Base-by-base conservation (phyloP, 2,797 vertebrate species). In the Centropyge bicolor region DNA sequence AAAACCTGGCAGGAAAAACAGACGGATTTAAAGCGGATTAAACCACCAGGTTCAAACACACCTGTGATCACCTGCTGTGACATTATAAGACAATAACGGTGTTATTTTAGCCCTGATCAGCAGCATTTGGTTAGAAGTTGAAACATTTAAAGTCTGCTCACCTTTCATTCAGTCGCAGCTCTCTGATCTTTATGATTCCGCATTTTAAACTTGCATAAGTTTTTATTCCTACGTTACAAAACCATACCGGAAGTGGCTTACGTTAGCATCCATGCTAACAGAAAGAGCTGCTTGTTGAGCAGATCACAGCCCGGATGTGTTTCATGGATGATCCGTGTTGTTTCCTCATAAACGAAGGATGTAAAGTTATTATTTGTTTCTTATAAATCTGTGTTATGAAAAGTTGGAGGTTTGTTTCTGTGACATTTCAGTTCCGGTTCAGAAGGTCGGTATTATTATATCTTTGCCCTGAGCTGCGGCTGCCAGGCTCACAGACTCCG, bases 191-290 rank as follows among this genome's bases (percentile, higher is more conserved):
- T 11, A 12, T 49, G 24, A 51, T 12, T 36, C 41, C 56, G 40
- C 46, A 51, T 35, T 12, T 3, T 5, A 31, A 38, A 31, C 51
- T 89, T 91, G 20, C 79, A 70, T 78, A 89, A 93, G 4, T 78
- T 63, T 35, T 63, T 41, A 52, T 61, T 31, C 12, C 57, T 19
- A 2, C 3, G 48, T 92, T 93, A 93, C 64, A 84, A 91, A 93
- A 93, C 87, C 3, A 22, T 19, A 45, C 81, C 24, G 89, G 84
- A 88, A 90, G 84, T 79, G 52, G n/a, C 54, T 35, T 1, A 43
- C 2, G 48, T 27, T 38, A 82, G 38, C 43, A 3, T 2, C 6
- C 11, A 22, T 22, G 20, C 16, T 67, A 24, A 35, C 63, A 22
- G 2, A 8, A 52, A 36, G 4, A 22, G 6, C 46, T 2, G 13